phyloP scores from a whole-genome alignment of 1,140 invertebrate genomes.

The Eupeodes corollae region DNA sequence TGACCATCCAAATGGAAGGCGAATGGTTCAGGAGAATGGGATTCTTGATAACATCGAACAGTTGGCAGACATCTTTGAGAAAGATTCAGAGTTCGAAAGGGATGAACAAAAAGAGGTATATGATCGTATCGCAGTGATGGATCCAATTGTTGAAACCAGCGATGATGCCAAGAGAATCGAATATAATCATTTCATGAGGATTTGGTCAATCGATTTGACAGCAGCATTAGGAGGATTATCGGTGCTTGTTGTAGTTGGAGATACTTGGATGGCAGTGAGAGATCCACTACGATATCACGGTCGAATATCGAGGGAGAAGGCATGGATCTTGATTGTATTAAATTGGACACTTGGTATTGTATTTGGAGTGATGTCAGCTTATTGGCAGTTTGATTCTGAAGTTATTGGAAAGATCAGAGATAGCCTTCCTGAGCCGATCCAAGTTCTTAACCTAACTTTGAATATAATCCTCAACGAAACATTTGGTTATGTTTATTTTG shows the following conservation, averaged over 20 bases:
- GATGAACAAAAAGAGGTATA: too few species aligned
- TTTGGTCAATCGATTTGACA: constrained; percentile 1
- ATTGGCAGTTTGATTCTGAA: not conserved
- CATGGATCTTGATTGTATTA: constrained; percentile 48
- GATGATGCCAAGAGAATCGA: too few species aligned
- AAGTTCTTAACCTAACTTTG: too few species aligned
- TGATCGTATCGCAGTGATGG: too few species aligned
- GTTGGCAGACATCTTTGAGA: too few species aligned
- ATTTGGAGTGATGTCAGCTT: constrained; percentile 39
- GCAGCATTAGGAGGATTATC: constrained; percentile 41
- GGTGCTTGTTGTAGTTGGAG: constrained; percentile 63
- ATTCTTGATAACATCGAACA: too few species aligned
- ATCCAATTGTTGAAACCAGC: too few species aligned
- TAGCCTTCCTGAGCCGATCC: too few species aligned
- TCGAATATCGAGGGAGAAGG: constrained; percentile 54
- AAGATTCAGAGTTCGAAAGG: too few species aligned
- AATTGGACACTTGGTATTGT: constrained; percentile 48
- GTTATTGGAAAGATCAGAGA: too few species aligned
- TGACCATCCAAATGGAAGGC: too few species aligned
- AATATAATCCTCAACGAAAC: constrained; percentile 1
- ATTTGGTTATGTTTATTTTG: constrained; percentile 31
- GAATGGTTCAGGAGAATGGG: too few species aligned
- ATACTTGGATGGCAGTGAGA: constrained; percentile 72
- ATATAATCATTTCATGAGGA: not conserved
- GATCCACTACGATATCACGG: constrained; percentile 68